Evolutionary conservation across 2,888 invertebrate genomes (phyloP).

Genomic region (Acanthoscelides obtectus): DNA sequence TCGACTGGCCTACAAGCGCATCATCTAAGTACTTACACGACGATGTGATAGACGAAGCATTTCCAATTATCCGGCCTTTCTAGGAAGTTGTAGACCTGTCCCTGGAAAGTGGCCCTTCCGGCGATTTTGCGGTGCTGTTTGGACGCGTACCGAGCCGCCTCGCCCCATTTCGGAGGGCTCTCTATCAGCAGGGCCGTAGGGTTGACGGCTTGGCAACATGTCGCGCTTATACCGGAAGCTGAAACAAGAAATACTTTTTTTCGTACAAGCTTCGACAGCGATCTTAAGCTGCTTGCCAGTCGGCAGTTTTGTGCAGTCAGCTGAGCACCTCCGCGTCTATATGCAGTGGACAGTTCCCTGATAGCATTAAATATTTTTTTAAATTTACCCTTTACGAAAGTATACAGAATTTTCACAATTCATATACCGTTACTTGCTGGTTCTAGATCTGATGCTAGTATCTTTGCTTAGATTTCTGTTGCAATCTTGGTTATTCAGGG

Average conservation of each 20-base stretch:
- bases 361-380: too few species aligned
- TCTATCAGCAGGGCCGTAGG: constrained; percentile 43
- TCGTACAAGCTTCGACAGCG: too few species aligned
- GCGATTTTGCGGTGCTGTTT: constrained; percentile 59
- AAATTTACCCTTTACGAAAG: too few species aligned
- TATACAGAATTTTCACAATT: too few species aligned
- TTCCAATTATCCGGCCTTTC: constrained; percentile 80
- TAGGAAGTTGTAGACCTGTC: constrained; percentile 77
- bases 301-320: too few species aligned
- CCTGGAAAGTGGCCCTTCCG: constrained; percentile 66
- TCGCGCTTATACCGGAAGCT: constrained; percentile 23
- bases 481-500: too few species aligned
- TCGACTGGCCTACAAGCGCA: background rate
- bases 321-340: too few species aligned
- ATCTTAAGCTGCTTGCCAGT: too few species aligned
- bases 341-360: too few species aligned
- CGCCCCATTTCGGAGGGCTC: constrained; percentile 52
- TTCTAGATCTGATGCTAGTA: too few species aligned
- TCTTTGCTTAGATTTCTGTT: too few species aligned
- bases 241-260: constrained; percentile 9
- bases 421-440: too few species aligned
- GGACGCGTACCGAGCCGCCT: constrained; percentile 56
- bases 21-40: constrained; percentile 60
- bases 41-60: constrained; percentile 77
- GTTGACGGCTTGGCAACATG: constrained; percentile 40